These are phyloP conservation scores for Atrina japonica DNA, from an alignment of 2,888 invertebrate species.

Conservation along the genomic window DNA sequence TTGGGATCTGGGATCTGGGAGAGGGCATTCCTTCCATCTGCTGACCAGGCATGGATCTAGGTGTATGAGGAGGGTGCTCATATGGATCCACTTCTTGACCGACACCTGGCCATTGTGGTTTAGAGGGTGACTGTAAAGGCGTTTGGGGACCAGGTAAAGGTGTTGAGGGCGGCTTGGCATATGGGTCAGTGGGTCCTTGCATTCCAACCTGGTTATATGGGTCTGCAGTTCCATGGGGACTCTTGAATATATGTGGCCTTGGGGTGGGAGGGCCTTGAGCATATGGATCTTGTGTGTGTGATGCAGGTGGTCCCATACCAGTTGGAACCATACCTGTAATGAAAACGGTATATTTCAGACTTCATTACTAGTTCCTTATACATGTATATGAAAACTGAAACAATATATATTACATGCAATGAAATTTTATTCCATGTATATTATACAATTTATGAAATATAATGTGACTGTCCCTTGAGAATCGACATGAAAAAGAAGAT, in stretches of 20 bases:
- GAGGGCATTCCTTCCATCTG: slow-evolving; percentile 39
- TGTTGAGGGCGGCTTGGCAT: slow-evolving; percentile 35
- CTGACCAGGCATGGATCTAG: slow-evolving; percentile 34
- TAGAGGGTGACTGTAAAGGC: slow-evolving; percentile 41
- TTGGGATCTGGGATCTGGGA: slow-evolving; percentile 38
- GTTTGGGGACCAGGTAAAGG: slow-evolving; percentile 33
- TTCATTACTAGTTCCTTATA: not conserved
- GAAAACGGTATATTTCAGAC: too few relatives aligned
- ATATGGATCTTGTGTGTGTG: slow-evolving; percentile 54
- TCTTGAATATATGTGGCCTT: slow-evolving; percentile 25
- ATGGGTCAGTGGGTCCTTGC: slow-evolving; percentile 25
- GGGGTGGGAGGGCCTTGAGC: slow-evolving; percentile 62
- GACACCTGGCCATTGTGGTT: slow-evolving; percentile 46
- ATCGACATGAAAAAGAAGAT: too few relatives aligned
- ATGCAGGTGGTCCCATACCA: slow-evolving; percentile 37
- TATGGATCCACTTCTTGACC: slow-evolving; percentile 50
- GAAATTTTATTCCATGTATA: not conserved
- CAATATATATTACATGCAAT: not conserved
- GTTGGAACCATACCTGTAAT: slow-evolving; percentile 44
- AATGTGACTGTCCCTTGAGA: not conserved
- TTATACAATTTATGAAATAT: not conserved
- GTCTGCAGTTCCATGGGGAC: slow-evolving; percentile 39
- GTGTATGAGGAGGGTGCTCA: slow-evolving; percentile 41
- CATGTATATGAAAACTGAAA: too few relatives aligned
- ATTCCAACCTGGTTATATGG: slow-evolving; percentile 22